A percentile compares a stretch with the other conserved stretches of the same genome.
phyloP scores from a whole-genome alignment of 1,140 invertebrate genomes.

The Akabosia matsudoensis region DNA sequence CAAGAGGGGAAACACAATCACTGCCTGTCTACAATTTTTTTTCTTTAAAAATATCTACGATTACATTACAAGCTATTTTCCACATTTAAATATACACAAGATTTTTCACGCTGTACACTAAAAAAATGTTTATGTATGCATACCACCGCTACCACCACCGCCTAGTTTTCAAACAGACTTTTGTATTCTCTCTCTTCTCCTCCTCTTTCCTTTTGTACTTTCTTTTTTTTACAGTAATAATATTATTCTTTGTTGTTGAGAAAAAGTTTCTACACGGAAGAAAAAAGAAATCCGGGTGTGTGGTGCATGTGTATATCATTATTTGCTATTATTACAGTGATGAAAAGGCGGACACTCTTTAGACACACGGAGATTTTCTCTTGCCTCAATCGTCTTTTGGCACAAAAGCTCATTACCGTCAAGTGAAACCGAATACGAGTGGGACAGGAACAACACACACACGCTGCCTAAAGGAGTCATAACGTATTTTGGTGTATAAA shows the following conservation, averaged over 20 bases:
- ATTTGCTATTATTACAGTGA: slow-evolving; percentile 2
- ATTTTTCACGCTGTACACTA: background rate
- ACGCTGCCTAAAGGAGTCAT: background rate
- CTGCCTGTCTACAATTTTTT: background rate
- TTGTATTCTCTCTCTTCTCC: background rate
- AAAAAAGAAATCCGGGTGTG: no score
- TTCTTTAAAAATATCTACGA: background rate
- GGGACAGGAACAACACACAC: background rate
- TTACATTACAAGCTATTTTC: no score
- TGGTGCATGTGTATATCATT: background rate
- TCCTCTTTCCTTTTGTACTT: background rate
- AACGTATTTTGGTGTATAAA: background rate
- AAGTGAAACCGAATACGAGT: slow-evolving; percentile 10
- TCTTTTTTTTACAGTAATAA: slow-evolving; percentile 4
- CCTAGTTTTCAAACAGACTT: background rate
- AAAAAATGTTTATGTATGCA: background rate
- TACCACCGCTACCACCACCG: no score
- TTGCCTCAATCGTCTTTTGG: background rate
- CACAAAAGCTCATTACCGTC: slow-evolving; percentile 23
- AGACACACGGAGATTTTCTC: background rate
- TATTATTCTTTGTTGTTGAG: background rate
- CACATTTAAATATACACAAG: background rate
- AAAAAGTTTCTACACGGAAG: background rate
- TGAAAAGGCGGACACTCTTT: background rate
- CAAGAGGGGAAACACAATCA: slow-evolving; percentile 17